Percentiles rank a stretch among this genome's conserved stretches.
phyloP scores from a whole-genome alignment of 2,888 invertebrate genomes.

The Chrysomela aeneicollis region DNA sequence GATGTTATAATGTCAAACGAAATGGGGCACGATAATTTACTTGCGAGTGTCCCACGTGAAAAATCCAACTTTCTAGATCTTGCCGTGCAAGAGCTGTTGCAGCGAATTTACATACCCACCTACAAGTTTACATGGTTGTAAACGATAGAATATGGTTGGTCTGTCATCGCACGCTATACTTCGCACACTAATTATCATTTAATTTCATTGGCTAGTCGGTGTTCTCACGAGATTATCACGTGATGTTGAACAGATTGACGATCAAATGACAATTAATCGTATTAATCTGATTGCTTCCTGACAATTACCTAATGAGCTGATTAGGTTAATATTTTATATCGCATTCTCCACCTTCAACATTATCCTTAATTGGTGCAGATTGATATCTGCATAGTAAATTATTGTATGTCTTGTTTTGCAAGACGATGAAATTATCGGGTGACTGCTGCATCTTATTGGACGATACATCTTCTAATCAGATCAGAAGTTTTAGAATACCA shows the following conservation, averaged over 20 bases:
- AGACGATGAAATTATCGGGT: no score
- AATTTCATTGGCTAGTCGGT: slow-evolving; percentile 19
- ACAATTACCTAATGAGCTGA: slow-evolving; percentile 5
- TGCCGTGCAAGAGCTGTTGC: slow-evolving; percentile 24
- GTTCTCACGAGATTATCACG: slow-evolving; percentile 12
- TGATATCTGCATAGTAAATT: neutral
- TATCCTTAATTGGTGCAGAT: neutral
- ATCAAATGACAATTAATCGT: slow-evolving; percentile 17
- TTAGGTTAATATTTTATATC: neutral
- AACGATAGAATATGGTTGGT: slow-evolving; percentile 24
- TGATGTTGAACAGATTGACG: slow-evolving; percentile 15
- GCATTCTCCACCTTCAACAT: neutral
- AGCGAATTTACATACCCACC: slow-evolving; percentile 27
- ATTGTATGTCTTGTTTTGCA: no score
- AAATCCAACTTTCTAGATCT: slow-evolving; percentile 32
- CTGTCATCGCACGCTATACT: slow-evolving; percentile 6
- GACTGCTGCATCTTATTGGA: no score
- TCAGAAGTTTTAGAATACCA: no score
- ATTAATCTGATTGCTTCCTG: slow-evolving; percentile 12
- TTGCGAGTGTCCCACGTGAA: slow-evolving; percentile 19
- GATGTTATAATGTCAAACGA: slow-evolving; percentile 24
- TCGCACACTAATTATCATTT: slow-evolving; percentile 18
- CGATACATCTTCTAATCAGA: no score
- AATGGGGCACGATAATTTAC: slow-evolving; percentile 27
- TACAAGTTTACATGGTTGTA: slow-evolving; percentile 28